Base-by-base conservation (phyloP, 2,113 vertebrate genomes). In the Cyanistes caeruleus region DNA sequence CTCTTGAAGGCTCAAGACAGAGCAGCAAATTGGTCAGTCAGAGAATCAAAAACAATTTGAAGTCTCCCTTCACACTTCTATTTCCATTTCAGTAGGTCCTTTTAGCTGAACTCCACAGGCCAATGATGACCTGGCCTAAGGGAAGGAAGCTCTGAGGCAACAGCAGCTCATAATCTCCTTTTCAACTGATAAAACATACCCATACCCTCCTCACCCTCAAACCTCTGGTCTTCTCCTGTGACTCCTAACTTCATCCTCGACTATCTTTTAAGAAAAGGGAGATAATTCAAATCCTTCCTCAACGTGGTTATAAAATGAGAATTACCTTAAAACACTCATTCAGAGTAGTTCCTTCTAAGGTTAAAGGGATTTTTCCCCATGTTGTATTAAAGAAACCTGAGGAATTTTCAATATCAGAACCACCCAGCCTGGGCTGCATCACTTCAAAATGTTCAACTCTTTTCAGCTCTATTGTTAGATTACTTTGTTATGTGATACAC, bases 401-500 rank as follows among this genome's bases (percentile, higher is more conserved):
- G 44, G 90, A 88, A 94, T 97, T 93, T 95, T 92, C 79, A 92
- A 33, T 92, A 90, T 69, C 6, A 2, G 56, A 92, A 68, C 60
- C 75, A 39, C 18, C 37, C 73, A 93, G 64, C 37, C 55, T 77
- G 76, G 80, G 22, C 92, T 80, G 63, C 55, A 87, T 80, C 69
- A 63, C 86, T 93, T 92, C 73, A 89, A 95, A 94, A 95, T 55
- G 86, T 91, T 95, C 60, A 43, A 7, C 53, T 80, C n/a, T 85
- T 95, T 93, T 52, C 39, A 88, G 58, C 37, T 76, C 89, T 95
- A 72, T 86, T 92, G 91, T 90, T 91, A 87, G 60, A 93, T 81
- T 87, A 52, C 86, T 93, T 90, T 90, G 81, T 85, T 94, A 93
- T 55, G 75, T 73, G 95, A 90, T 95, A 88, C 60, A 84, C 62